Evolutionary conservation across 2,888 invertebrate genomes (phyloP), one percentile per base, ranked within the genome.

Genomic region (Anorthoa munda): DNA sequence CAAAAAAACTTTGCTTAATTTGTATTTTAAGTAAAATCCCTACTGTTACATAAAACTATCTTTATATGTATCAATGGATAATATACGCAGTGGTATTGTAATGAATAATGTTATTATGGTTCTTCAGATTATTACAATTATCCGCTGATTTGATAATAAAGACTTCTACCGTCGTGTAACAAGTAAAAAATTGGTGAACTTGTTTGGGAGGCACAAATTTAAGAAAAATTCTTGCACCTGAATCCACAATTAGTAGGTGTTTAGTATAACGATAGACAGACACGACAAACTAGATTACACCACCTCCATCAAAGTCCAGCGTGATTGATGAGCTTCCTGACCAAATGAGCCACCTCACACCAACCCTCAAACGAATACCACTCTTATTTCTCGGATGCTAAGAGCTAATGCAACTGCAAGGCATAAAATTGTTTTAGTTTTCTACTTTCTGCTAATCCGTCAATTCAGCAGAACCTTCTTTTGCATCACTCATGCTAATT

Each of bases 281-380:
- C 91, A 90, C 87, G 88, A 92, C 94, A 92, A 94, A 94, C 94
- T 92, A 90, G 93, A 95, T 94, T 94, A 94, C 90, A 90, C 87
- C 90, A 88, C 94, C 92, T 93, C 93, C 94, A 93, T 94, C 94
- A 94, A 92, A 90, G 92, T 93, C 93, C 90, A 71, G 84, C 78
- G 88, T 94, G 95, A 95, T 94, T 94, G 95, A 95, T 95, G 94
- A 92, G 90, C 78, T 89, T 84, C 86, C 88, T 88, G 88, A 88
- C 86, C 91, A 92, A 92, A 93, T 92, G 90, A 93, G 89, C 87
- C 85, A 68, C 61, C 51, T 56, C 23, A 65, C 66, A 69, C 46
- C 72, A 51, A 64, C 15, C 17, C 53, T 7, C 75, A 67, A 51
- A 48, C 71, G 3, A 87, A 84, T 82, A 53, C 73, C 50, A 65